A percentile compares a stretch with the other conserved stretches of the same genome.
phyloP scores from a whole-genome alignment of 1,140 invertebrate species.

The Gonioctena quinquepunctata region DNA sequence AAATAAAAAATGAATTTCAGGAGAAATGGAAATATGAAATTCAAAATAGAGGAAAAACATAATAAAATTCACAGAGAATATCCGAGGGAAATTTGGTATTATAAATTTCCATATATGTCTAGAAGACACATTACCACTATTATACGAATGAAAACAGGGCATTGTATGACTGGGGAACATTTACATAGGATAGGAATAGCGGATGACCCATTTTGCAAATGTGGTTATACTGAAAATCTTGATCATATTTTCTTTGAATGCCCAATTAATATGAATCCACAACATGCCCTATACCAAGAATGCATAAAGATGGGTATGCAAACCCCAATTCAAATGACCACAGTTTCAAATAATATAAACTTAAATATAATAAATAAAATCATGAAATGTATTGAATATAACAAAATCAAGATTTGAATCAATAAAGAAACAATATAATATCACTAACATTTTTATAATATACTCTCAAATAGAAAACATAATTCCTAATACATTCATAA shows the following conservation, averaged over 20 bases:
- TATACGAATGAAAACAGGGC: constrained; percentile 13
- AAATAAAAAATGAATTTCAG: background rate
- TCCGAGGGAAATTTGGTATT: background rate
- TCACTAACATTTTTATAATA: no score
- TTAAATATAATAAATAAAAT: no score
- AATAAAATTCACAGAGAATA: background rate
- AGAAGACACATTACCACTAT: constrained; percentile 6
- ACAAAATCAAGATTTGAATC: no score
- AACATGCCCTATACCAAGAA: background rate
- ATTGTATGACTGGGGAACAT: background rate
- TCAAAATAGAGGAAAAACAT: background rate
- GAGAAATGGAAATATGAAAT: background rate
- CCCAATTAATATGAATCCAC: background rate
- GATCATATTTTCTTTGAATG: constrained; percentile 13
- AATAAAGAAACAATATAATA: no score
- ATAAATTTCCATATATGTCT: background rate
- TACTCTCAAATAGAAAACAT: no score
- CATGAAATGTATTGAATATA: no score
- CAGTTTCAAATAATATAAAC: no score
- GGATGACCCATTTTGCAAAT: constrained; percentile 6
- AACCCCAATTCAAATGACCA: background rate
- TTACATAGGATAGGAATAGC: background rate
- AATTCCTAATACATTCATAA: no score
- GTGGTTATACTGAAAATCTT: constrained; percentile 6
- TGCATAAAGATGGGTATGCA: background rate